Base-by-base conservation (phyloP, 2,888 invertebrate genomes). In the Torymus aiolomorphi region DNA sequence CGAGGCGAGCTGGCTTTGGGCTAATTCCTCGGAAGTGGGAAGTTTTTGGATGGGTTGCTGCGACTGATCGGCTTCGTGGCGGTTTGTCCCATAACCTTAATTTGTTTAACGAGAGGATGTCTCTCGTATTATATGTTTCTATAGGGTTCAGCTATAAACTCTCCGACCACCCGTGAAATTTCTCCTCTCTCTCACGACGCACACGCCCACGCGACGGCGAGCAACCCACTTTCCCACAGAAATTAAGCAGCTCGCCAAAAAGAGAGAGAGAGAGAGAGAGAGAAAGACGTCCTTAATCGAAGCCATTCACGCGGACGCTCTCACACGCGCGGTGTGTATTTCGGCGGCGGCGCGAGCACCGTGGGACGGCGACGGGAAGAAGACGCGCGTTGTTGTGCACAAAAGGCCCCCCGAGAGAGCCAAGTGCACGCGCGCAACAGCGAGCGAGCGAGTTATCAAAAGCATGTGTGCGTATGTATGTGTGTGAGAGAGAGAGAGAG, bases 311-410 rank as follows among this genome's bases (percentile, higher is more conserved):
- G 59, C 77, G 74, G 24, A 54, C 12, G n/a, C 57, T 56, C 54
- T 20, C 57, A 24, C 42, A 10, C 49, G 54, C 49, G 31, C 31
- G 31, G 31, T 31, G 31, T 31, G 31, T 31, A 31, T 31, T 31
- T 31, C 31, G 31, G 4, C 5, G 31, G 31, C 31, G 31, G 31
- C 31, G 31, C 31, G 51, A 80, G 62, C 56, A 76, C 72, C 76
- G 80, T 80, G 80, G 73, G 80, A 80, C 84, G 66, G 20, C 12
- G 31, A 81, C 31, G 31, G 31, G 31, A 31, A 31, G 31, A 31
- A 31, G 31, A 31, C 31, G 51, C 56, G 69, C 87, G 89, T 88
- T 88, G 88, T 88, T 79, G 80, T 31, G 85, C 87, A 88, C 86
- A 80, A 72, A 76, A 76, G 87, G 78, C 24, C 74, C 56, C 76